Percentiles rank a stretch among this genome's conserved stretches.
Evolutionary conservation across 2,797 vertebrate species (phyloP).

Genomic region (Takifugu ocellatus): DNA sequence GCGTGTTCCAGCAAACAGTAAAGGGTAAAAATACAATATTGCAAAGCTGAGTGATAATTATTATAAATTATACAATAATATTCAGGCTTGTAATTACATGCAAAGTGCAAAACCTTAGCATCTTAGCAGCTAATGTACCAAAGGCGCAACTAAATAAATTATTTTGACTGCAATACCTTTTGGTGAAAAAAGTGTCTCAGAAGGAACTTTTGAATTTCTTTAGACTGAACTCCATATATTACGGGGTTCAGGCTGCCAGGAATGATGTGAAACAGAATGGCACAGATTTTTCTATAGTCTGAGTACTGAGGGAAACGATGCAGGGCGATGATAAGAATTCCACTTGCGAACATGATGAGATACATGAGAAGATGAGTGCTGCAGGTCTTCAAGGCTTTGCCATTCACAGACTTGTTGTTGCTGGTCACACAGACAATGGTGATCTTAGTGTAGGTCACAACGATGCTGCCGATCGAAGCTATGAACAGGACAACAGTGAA

Average conservation of each 20-base stretch:
- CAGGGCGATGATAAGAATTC: neutral
- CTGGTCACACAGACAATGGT: conserved; percentile 29
- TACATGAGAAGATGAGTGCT: conserved; percentile 40
- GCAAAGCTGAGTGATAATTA: too few species aligned
- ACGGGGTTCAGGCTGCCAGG: conserved; percentile 38
- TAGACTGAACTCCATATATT: conserved; percentile 35
- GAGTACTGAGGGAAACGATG: conserved; percentile 43
- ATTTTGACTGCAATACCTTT: neutral
- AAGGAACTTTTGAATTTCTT: conserved; percentile 24
- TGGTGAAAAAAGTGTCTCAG: conserved; percentile 2
- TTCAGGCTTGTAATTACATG: too few species aligned
- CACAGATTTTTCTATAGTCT: conserved; percentile 24
- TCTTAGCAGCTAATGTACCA: too few species aligned
- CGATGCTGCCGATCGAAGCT: conserved; percentile 39
- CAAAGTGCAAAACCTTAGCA: too few species aligned
- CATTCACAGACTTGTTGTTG: conserved; percentile 47
- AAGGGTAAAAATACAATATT: too few species aligned
- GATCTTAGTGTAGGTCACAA: conserved; percentile 48
- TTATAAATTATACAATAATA: too few species aligned
- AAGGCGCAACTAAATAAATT: too few species aligned
- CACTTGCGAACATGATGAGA: conserved; percentile 28
- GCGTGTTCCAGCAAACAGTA: too few species aligned
- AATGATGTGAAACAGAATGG: conserved; percentile 34
- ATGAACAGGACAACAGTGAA: conserved; percentile 52
- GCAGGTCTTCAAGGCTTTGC: conserved; percentile 37